phyloP scores from a whole-genome alignment of 2,113 vertebrate species.

The Paraplagusia blochii region DNA sequence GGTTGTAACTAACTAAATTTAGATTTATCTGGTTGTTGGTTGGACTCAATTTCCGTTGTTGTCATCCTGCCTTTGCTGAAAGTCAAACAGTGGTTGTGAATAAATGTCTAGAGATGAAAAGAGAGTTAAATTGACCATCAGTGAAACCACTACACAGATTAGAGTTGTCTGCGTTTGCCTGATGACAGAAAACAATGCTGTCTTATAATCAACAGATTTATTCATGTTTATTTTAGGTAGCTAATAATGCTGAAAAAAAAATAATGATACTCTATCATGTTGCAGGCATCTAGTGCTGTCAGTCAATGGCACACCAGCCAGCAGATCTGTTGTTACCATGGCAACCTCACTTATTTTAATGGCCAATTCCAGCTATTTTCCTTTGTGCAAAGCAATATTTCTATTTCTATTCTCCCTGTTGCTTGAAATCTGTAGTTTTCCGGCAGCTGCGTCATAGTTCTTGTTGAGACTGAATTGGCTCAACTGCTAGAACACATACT shows the following conservation, averaged over 20 bases:
- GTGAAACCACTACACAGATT: conserved; percentile 9
- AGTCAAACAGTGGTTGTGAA: conserved; percentile 26
- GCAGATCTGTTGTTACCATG: conserved; percentile 50
- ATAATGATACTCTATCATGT: conserved; percentile 39
- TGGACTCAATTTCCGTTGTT: no score
- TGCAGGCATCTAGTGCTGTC: conserved; percentile 41
- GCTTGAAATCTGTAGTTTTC: conserved; percentile 17
- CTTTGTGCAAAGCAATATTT: conserved; percentile 32
- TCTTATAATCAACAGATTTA: conserved; percentile 38
- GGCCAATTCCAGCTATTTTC: conserved; percentile 37
- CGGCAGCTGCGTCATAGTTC: conserved; percentile 14
- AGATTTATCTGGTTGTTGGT: no score
- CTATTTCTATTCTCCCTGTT: conserved; percentile 32
- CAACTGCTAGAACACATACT: conserved; percentile 5
- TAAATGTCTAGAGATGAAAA: conserved; percentile 44
- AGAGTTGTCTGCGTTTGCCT: conserved; percentile 15
- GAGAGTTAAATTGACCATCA: conserved; percentile 30
- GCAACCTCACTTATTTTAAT: conserved; percentile 51
- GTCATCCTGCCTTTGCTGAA: no score
- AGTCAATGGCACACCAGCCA: conserved; percentile 33
- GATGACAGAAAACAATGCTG: conserved; percentile 44
- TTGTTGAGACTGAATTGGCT: conserved; percentile 17
- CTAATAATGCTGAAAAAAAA: conserved; percentile 27
- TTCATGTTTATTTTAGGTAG: conserved; percentile 43
- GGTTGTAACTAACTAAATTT: no score